A percentile compares a stretch with the other conserved stretches of the same genome.
These are phyloP conservation scores for Oxyura jamaicensis DNA, from an alignment of 2,113 vertebrate genomes.

Conservation along the genomic window DNA sequence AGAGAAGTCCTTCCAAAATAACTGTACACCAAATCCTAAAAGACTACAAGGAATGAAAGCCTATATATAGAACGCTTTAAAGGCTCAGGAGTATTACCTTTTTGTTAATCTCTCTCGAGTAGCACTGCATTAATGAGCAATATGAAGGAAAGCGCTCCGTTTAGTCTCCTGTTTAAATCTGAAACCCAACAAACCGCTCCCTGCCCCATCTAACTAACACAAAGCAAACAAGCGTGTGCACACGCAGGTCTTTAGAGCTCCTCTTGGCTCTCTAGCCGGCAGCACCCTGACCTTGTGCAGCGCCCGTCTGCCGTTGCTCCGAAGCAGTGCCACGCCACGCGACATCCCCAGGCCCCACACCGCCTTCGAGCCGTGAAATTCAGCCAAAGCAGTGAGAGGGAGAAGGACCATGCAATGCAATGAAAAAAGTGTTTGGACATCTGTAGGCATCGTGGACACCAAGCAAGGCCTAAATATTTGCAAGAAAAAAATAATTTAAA, in stretches of 20 bases:
- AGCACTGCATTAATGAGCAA: not conserved
- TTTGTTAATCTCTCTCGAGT: slow-evolving; percentile 15
- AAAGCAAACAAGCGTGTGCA: not conserved
- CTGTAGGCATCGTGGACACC: not conserved
- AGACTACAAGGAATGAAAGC: not conserved
- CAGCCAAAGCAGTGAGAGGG: not conserved
- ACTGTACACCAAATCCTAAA: not conserved
- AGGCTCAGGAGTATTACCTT: slow-evolving; percentile 61
- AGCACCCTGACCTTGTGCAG: not conserved
- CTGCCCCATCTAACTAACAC: fast-evolving
- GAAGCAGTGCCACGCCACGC: fast-evolving
- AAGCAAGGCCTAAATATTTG: not conserved
- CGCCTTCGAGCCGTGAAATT: not conserved
- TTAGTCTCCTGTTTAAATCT: not conserved
- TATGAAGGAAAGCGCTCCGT: not conserved
- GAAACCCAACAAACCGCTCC: not conserved
- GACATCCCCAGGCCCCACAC: fast-evolving
- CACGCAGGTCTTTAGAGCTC: fast-evolving
- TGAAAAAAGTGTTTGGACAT: not conserved
- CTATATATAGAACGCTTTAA: slow-evolving; percentile 61
- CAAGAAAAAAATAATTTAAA: not conserved
- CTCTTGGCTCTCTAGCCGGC: fast-evolving
- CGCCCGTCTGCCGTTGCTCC: fast-evolving
- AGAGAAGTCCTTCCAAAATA: not conserved
- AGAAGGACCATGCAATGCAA: not conserved